These are phyloP conservation scores for Caenorhabditis latens DNA, from an alignment of 1,140 invertebrate species.

Conservation along the genomic window DNA sequence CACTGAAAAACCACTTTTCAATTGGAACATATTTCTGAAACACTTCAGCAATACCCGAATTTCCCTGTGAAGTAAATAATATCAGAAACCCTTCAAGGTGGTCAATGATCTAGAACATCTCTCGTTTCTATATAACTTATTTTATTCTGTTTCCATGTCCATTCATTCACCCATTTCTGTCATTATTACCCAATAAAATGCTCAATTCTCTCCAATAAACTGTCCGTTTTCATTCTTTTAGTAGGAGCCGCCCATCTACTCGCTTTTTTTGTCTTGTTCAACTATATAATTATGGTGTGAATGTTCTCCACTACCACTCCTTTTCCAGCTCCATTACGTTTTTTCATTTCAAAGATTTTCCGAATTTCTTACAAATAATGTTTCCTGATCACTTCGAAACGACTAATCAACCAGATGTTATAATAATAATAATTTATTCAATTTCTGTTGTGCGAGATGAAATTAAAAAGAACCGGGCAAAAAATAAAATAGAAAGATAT, in stretches of 20 bases:
- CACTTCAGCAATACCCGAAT: too few species aligned
- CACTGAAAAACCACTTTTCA: too few species aligned
- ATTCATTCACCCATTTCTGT: background rate
- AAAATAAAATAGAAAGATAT: too few species aligned
- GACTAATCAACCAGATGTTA: conserved; percentile 19
- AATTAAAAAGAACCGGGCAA: too few species aligned
- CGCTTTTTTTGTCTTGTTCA: background rate
- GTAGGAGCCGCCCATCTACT: too few species aligned
- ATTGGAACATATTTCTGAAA: too few species aligned
- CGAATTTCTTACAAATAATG: background rate
- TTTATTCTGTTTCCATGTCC: background rate
- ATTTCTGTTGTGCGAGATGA: too few species aligned
- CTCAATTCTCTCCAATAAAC: background rate
- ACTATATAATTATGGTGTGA: conserved; percentile 25
- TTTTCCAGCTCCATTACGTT: background rate
- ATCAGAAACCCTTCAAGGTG: too few species aligned
- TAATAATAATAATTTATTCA: too few species aligned
- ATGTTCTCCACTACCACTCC: background rate
- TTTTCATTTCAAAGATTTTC: background rate
- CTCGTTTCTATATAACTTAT: background rate
- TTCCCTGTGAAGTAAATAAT: too few species aligned
- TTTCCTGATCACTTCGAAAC: conserved; percentile 6
- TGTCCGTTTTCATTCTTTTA: background rate
- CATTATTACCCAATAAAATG: background rate
- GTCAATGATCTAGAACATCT: too few species aligned